These are phyloP conservation scores for Chrysocyon brachyurus DNA, from an alignment of 2,797 vertebrate species.

Conservation along the genomic window DNA sequence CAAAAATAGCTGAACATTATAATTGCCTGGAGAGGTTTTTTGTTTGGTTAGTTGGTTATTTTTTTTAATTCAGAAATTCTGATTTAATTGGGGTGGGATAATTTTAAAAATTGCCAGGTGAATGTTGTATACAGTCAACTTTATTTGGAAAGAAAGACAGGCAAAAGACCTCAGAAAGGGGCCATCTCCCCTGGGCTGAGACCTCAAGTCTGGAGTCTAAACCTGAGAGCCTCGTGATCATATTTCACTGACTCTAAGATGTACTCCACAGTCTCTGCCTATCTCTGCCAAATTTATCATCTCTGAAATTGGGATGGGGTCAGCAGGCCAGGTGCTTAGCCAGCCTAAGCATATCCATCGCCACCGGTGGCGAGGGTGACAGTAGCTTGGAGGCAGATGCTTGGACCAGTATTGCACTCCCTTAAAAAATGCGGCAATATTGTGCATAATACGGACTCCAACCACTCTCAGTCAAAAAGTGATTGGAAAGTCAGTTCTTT, in stretches of 20 bases:
- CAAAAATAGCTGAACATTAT: not conserved
- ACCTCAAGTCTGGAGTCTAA: not conserved
- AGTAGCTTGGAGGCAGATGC: not conserved
- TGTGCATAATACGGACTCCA: not conserved
- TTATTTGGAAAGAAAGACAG: not conserved
- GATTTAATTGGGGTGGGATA: not conserved
- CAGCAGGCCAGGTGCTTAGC: not conserved
- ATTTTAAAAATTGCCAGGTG: not conserved
- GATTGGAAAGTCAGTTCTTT: not conserved
- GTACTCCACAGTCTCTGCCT: not conserved
- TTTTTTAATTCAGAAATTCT: constrained; percentile 29
- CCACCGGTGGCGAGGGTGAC: too few species aligned
- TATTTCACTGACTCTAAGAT: not conserved
- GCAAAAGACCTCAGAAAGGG: too few species aligned
- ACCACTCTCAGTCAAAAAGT: not conserved
- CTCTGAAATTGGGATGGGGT: not conserved
- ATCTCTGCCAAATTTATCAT: not conserved
- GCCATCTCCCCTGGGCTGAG: not conserved
- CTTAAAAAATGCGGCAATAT: not conserved
- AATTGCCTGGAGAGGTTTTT: not conserved
- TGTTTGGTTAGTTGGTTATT: not conserved
- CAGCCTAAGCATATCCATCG: accelerated
- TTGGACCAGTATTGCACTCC: not conserved
- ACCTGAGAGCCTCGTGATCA: not conserved
- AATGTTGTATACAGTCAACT: not conserved